Base-by-base conservation (phyloP, 2,797 vertebrate genomes). In the Pterois miles region DNA sequence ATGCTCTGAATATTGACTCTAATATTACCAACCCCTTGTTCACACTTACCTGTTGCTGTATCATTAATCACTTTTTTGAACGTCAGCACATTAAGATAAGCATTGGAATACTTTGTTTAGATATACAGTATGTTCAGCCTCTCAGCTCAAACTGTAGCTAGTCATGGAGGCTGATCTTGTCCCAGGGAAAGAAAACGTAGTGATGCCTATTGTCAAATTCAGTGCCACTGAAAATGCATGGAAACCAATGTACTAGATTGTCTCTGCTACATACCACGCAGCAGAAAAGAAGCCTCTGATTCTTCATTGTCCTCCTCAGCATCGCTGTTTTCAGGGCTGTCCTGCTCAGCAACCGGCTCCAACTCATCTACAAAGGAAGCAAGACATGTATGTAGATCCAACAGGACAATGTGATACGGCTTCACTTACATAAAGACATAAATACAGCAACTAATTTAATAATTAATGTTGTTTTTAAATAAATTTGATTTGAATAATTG, bases 351-450 rank as follows among this genome's bases (percentile, higher is more conserved):
- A 14, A 74, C 56, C 0, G 68, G 71, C 56, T 77, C 63, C 60
- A 91, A n/a, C 33, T 74, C 20, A 43, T 76, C 91, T 92, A 40
- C 20, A 71, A 56, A 60, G 12, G 4, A 70, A 54, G 4, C 5
- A 43, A 66, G 1, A 58, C 2, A 70, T 18, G 13, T 3, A 29
- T 9, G 2, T 5, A 4, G 10, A 5, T 40, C 3, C 38, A 38
- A 27, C 2, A 31, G 9, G 4, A 64, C 22, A 13, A 1, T 1
- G 5, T 38, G 6, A 71, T 18, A 9, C n/a, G 13, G n/a, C 29
- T 23, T 36, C 1, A 29, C 4, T 52, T 7, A 57, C 8, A 27
- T 25, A 5, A 66, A 57, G 4, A 36, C 4, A 25, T n/a, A 48
- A 48, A 48, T 20, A 48, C 46, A 48, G n/a, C 40, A 43, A 43